Evolutionary conservation across 1,140 invertebrate genomes (phyloP).

Genomic region (Aporrectodea caliginosa): DNA sequence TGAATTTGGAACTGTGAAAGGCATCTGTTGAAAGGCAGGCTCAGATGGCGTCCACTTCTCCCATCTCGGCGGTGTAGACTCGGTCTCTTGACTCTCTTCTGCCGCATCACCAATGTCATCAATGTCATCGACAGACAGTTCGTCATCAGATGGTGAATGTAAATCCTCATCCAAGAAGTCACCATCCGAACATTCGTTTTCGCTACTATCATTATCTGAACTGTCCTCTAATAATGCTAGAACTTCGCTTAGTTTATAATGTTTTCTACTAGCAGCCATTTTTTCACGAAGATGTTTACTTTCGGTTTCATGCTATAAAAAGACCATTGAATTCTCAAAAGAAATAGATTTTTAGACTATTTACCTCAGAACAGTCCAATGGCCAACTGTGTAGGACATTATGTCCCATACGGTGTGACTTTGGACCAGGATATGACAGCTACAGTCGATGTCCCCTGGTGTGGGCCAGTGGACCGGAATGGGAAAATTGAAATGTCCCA

Average conservation of each 20-base stretch:
- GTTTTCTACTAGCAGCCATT: not conserved
- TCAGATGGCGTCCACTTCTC: not conserved
- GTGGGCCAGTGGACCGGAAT: not conserved
- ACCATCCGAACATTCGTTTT: not conserved
- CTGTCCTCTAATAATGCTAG: not conserved
- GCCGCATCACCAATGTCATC: not conserved
- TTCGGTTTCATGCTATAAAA: not conserved
- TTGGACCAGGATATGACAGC: not conserved
- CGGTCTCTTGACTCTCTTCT: too few species aligned
- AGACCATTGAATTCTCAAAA: not conserved
- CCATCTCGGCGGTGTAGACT: too few species aligned
- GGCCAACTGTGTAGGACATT: not conserved
- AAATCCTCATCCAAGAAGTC: not conserved
- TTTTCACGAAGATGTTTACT: not conserved
- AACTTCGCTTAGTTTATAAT: not conserved
- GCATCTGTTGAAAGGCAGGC: not conserved
- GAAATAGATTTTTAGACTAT: not conserved
- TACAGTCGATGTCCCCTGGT: not conserved
- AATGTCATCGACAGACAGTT: not conserved
- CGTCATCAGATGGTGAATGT: not conserved
- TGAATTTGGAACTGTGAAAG: not conserved
- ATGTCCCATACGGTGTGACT: not conserved
- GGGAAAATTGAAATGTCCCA: not conserved
- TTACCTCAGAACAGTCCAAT: not conserved
- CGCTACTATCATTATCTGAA: not conserved